phyloP scores from a whole-genome alignment of 2,888 invertebrate genomes.

The Sarcophaga rosellei region DNA sequence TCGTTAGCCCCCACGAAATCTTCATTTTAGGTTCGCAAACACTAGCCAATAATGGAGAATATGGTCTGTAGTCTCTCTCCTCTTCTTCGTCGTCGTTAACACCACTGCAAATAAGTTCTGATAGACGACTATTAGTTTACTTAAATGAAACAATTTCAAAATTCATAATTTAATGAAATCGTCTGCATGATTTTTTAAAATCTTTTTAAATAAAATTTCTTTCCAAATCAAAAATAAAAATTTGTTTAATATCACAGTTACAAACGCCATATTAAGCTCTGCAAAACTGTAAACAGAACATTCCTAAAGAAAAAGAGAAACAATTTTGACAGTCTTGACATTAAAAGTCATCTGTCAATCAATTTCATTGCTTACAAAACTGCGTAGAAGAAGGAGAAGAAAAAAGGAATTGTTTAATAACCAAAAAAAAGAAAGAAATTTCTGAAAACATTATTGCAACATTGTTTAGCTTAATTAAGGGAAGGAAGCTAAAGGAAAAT shows the following conservation, averaged over 20 bases:
- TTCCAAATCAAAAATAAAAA: too few species aligned
- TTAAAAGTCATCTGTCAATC: slow-evolving; percentile 79
- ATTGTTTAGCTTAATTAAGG: slow-evolving; percentile 11
- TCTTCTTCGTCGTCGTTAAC: too few species aligned
- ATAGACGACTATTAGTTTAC: too few species aligned
- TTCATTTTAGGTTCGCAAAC: too few species aligned
- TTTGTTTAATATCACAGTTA: not conserved
- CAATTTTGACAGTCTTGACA: slow-evolving; percentile 76
- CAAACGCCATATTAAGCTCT: slow-evolving; percentile 5
- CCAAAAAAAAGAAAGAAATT: slow-evolving; percentile 32
- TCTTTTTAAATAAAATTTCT: too few species aligned
- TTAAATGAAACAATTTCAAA: too few species aligned
- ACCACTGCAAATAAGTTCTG: too few species aligned
- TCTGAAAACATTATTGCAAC: slow-evolving; percentile 45
- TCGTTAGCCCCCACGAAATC: too few species aligned
- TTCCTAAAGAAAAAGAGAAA: slow-evolving; percentile 31
- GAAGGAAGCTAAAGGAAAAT: slow-evolving; percentile 11
- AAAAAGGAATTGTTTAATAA: not conserved
- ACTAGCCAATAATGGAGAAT: too few species aligned
- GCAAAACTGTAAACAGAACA: slow-evolving; percentile 44
- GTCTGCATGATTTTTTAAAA: too few species aligned
- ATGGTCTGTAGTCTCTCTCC: too few species aligned
- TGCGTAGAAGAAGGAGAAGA: not conserved
- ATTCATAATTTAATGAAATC: too few species aligned
- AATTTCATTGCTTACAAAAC: slow-evolving; percentile 72